phyloP scores from a whole-genome alignment of 30 jellyfish, hydroid and myxozoan species.

The Aurelia sp. region DNA sequence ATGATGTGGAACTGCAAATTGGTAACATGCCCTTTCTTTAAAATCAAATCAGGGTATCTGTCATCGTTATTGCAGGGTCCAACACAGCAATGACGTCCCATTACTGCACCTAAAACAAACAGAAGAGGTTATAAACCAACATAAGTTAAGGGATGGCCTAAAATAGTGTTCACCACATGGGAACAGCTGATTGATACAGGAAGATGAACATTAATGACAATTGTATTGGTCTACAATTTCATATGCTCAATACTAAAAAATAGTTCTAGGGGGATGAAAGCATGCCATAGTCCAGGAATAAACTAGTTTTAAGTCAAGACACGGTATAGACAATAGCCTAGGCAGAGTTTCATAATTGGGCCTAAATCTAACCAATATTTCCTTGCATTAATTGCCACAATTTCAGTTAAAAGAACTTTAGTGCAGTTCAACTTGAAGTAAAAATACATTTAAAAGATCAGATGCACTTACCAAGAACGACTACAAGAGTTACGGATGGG shows the following conservation, averaged over 20 bases:
- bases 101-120: neutral
- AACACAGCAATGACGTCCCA: constrained; percentile 49
- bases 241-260: too few species aligned
- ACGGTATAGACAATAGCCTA: too few species aligned
- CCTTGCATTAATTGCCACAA: neutral
- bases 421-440: neutral
- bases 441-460: neutral
- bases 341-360: neutral
- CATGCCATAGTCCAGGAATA: too few species aligned
- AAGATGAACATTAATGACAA: too few species aligned
- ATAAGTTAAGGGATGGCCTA: too few species aligned
- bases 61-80: constrained; percentile 59
- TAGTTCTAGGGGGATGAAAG: too few species aligned
- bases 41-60: constrained; percentile 32
- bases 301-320: too few species aligned
- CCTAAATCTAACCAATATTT: neutral
- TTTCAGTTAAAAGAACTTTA: neutral
- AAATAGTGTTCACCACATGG: too few species aligned
- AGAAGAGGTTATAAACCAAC: too few species aligned
- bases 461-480: constrained; percentile 1
- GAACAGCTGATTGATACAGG: too few species aligned
- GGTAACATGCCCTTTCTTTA: constrained; percentile 30
- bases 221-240: too few species aligned
- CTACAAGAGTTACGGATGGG: neutral
- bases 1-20: constrained; percentile 18